Evolutionary conservation across 64 coral and sea anemone genomes (phyloP).

Genomic region (Hydrozoanthus tunicans): DNA sequence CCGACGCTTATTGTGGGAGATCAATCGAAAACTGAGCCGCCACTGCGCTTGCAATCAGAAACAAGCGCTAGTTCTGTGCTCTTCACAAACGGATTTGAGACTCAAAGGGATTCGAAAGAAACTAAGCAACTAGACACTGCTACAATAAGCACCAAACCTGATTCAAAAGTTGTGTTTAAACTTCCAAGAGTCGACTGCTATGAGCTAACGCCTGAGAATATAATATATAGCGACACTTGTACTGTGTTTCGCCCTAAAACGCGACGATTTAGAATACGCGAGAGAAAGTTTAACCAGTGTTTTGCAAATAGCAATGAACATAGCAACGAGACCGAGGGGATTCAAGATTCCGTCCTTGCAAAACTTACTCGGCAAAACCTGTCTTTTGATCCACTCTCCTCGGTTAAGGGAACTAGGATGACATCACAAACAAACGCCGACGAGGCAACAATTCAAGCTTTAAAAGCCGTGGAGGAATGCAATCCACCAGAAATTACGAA

Average conservation of each 20-base stretch:
- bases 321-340: background rate
- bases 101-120: background rate
- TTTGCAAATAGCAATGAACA: background rate
- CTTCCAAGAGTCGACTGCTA: constrained; percentile 44
- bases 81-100: background rate
- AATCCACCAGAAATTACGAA: constrained; percentile 34
- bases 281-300: background rate
- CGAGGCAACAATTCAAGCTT: background rate
- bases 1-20: background rate
- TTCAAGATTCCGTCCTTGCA: background rate
- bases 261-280: background rate
- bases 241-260: background rate
- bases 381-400: constrained; percentile 1
- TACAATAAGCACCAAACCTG: constrained; percentile 12
- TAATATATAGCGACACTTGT: constrained; percentile 2
- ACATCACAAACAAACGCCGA: background rate
- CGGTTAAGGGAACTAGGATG: constrained; percentile 25
- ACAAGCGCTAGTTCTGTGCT: background rate
- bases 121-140: background rate
- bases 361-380: constrained; percentile 13
- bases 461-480: constrained; percentile 27
- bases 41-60: background rate
- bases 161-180: constrained; percentile 35
- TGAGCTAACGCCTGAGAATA: constrained; percentile 31
- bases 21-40: background rate